Evolutionary conservation across 2,113 vertebrate species (phyloP).

Genomic region (Pelusios castaneus): DNA sequence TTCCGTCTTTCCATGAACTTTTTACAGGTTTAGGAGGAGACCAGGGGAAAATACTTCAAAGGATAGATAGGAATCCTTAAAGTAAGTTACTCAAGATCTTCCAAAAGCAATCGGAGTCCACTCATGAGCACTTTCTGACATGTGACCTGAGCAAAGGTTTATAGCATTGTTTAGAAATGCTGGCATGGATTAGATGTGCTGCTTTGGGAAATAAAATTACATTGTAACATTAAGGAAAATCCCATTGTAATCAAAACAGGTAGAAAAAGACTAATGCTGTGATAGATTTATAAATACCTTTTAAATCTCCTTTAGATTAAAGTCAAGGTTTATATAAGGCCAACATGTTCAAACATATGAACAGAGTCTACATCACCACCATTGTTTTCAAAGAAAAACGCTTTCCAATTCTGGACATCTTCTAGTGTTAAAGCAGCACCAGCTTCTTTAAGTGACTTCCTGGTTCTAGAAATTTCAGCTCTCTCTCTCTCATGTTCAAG

Average conservation of each 20-base stretch:
- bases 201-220: not conserved
- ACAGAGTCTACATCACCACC: not conserved
- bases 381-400: slow-evolving; percentile 25
- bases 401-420: not conserved
- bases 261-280: slow-evolving; percentile 13
- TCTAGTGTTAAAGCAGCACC: not conserved
- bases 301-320: slow-evolving; percentile 5
- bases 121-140: not conserved
- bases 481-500: not conserved
- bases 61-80: not conserved
- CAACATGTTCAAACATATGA: not conserved
- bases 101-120: not conserved
- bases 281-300: not conserved
- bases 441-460: not conserved
- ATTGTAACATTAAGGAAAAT: slow-evolving; percentile 1
- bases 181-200: not conserved
- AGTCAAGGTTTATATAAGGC: not conserved
- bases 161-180: not conserved
- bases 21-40: too few relatives aligned
- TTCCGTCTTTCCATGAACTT: not conserved
- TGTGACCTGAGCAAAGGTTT: not conserved
- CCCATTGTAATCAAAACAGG: slow-evolving; percentile 8
- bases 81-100: accelerated
- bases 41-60: too few relatives aligned
- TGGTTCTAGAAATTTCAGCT: not conserved